Conservation (phyloP, 2,113 vertebrate genomes). For the Sus scrofa region DNA sequence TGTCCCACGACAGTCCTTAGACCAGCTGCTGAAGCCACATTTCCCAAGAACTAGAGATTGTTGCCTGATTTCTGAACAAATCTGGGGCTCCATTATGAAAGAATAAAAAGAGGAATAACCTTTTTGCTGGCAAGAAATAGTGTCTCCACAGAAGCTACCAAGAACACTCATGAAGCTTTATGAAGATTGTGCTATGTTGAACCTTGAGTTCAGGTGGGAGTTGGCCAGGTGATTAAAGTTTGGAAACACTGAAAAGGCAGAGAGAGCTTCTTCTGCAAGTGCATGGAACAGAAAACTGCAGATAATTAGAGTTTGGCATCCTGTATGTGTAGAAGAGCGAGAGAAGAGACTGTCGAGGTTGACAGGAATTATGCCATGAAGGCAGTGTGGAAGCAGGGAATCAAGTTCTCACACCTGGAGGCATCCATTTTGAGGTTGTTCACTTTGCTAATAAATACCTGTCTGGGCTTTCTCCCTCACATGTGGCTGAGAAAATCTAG, state of each 20-base stretch:
- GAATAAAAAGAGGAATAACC: neutral
- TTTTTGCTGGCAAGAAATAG: neutral
- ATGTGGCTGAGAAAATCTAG: neutral
- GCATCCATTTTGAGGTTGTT: neutral
- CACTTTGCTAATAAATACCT: neutral
- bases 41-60: neutral
- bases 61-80: conserved; percentile 56
- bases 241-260: neutral
- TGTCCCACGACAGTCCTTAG: neutral
- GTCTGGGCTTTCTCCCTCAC: neutral
- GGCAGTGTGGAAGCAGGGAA: neutral
- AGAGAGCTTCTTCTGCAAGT: neutral
- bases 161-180: neutral
- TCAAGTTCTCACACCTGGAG: neutral
- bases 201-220: conserved; percentile 26
- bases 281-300: neutral
- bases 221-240: neutral
- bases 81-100: neutral
- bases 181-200: neutral
- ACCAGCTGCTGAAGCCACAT: neutral
- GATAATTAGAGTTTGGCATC: neutral
- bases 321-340: neutral
- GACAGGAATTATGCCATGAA: neutral
- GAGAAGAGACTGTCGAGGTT: neutral
- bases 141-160: neutral